These are phyloP conservation scores for Takifugu bimaculatus DNA, from an alignment of 2,113 vertebrate species.

Conservation along the genomic window DNA sequence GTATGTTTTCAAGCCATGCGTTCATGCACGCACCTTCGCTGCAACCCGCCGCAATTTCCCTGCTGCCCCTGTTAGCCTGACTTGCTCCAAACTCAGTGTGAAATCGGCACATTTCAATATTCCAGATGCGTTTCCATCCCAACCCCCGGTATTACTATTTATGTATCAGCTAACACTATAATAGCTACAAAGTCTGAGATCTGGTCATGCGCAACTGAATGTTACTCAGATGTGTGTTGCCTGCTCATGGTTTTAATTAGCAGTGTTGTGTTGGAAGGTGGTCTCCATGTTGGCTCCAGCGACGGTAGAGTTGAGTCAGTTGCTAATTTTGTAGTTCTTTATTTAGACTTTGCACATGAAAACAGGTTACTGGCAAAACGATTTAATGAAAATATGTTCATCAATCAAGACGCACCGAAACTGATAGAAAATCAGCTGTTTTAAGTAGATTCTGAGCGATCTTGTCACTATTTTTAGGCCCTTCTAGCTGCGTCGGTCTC, in stretches of 20 bases:
- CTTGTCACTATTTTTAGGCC: too few species aligned
- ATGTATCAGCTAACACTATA: constrained; percentile 39
- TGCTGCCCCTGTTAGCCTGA: constrained; percentile 32
- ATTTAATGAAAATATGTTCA: not conserved
- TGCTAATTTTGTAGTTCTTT: not conserved
- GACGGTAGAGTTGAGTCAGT: constrained; percentile 42
- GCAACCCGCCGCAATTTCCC: constrained; percentile 32
- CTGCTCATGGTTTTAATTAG: constrained; percentile 56
- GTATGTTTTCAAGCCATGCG: constrained; percentile 56
- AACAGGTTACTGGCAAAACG: constrained; percentile 13
- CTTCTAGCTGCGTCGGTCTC: not conserved
- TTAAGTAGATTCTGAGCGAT: not conserved
- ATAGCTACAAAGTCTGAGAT: constrained; percentile 44
- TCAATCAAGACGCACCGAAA: not conserved
- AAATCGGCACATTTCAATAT: constrained; percentile 46
- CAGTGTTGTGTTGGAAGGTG: constrained; percentile 54
- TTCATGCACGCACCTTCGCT: constrained; percentile 44
- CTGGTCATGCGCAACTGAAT: constrained; percentile 57
- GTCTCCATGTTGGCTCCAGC: constrained; percentile 41
- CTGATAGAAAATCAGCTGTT: constrained; percentile 14
- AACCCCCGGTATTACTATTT: constrained; percentile 37
- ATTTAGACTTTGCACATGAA: constrained; percentile 10
- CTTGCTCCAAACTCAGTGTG: constrained; percentile 40
- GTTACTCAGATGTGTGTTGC: constrained; percentile 55
- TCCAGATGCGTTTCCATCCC: constrained; percentile 49